These are phyloP conservation scores for Eristalinus sepulchralis DNA, from an alignment of 2,888 invertebrate species.

Conservation along the genomic window DNA sequence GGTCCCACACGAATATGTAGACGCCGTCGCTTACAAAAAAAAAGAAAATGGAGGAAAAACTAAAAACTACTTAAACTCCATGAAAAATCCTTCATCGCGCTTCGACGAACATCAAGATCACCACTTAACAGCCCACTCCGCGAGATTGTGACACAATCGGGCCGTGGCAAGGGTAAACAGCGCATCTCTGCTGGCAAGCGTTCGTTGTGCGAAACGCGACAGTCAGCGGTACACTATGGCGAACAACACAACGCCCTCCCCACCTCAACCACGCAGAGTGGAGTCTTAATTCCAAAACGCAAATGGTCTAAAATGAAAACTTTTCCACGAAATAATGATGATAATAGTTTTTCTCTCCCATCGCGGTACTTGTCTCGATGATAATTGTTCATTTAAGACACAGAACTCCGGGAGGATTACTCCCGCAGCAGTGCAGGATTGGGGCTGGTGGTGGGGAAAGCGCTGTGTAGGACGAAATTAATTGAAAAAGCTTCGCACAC, in stretches of 20 bases:
- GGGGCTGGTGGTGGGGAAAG: conserved; percentile 27
- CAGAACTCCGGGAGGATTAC: conserved; percentile 2
- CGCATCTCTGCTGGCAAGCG: conserved; percentile 23
- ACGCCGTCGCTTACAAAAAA: conserved; percentile 15
- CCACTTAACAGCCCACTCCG: background rate
- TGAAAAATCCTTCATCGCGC: conserved; percentile 6
- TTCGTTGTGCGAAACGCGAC: conserved; percentile 16
- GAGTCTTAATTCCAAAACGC: conserved; percentile 63
- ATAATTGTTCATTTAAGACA: conserved; percentile 67
- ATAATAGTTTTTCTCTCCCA: conserved; percentile 48
- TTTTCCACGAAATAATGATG: conserved; percentile 50
- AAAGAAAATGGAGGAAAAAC: conserved; percentile 7
- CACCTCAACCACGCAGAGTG: conserved; percentile 10
- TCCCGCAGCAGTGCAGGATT: background rate
- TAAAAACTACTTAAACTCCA: conserved; percentile 60
- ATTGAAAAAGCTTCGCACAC: conserved; percentile 53
- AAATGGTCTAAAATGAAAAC: conserved; percentile 54
- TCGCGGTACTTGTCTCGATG: conserved; percentile 54
- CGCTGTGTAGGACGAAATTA: conserved; percentile 51
- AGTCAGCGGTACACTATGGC: conserved; percentile 2
- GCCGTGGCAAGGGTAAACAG: conserved; percentile 44
- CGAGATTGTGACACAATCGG: conserved; percentile 42
- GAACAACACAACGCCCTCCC: conserved; percentile 24
- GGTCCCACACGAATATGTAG: conserved; percentile 16
- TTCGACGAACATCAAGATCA: background rate